Evolutionary conservation across 2,888 invertebrate species (phyloP), one percentile per base, ranked within the genome.

Genomic region (Cosmia pyralina): DNA sequence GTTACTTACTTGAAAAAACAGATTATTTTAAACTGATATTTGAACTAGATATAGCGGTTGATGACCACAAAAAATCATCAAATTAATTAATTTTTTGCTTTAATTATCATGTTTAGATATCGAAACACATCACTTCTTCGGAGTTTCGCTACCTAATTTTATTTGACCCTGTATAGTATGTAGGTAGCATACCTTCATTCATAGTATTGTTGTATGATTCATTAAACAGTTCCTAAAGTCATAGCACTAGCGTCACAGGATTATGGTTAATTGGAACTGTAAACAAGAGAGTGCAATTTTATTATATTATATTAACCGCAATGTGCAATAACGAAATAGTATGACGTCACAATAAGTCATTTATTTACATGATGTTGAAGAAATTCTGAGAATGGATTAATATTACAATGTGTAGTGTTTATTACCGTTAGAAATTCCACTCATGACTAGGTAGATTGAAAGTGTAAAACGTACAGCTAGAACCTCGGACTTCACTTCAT

Each of bases 401-500:
- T 62, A 69, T 50, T 70, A 62, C 50, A 57, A 46, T 44, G 41
- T 53, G 19, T 19, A 58, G 34, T 60, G n/a, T 67, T 59, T 81
- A 22, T 55, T 67, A 74, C 72, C 34, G 74, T 74, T 62, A 74
- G 7, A 66, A 22, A 69, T 65, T 38, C 41, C 44, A 34, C 34
- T 53, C 22, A 52, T 62, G 81, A 38, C 50, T 70, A 58, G 22
- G 5, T 50, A 22, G 19, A 44, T 81, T 59, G 63, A 66, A 77
- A 77, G 77, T 77, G 63, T 70, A 55, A 77, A 81, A 77, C 68
- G 58, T 69, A 69, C 55, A 57, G 44, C 38, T 65, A 65, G 52
- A 19, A 64, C 63, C 10, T 70, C 55, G 50, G 65, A 67, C 52
- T 64, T 70, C 57, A 50, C 46, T 55, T 71, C 63, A 41, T 64